Conservation (phyloP, 2,888 invertebrate genomes). For the Tetheella fluctuosa region DNA sequence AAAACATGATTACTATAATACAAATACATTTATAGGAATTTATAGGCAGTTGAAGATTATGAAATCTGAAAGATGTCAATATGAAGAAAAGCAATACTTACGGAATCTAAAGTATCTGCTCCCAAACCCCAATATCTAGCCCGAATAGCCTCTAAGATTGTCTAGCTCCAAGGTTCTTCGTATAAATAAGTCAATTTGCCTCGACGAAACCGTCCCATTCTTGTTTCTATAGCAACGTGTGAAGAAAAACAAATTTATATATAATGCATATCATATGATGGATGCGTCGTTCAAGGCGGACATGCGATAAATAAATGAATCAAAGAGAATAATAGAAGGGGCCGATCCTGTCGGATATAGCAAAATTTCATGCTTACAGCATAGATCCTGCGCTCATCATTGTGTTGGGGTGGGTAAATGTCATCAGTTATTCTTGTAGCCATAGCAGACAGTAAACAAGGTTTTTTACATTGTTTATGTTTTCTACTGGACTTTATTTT, state of each 20-base stretch:
- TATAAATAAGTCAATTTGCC: neutral
- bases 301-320: neutral
- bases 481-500: no score
- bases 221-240: neutral
- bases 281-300: neutral
- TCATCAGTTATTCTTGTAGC: no score
- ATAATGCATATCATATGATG: conserved; percentile 2
- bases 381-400: neutral
- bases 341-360: neutral
- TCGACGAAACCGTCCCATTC: neutral
- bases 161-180: neutral
- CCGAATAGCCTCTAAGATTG: neutral
- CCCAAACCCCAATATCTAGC: neutral
- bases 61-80: no score
- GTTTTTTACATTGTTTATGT: no score
- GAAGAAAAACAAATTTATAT: neutral
- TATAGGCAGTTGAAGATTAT: no score
- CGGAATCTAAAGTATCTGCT: neutral
- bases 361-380: neutral
- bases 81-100: no score
- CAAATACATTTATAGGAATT: no score
- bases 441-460: no score
- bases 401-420: neutral
- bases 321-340: neutral
- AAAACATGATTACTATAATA: no score